Base-by-base conservation (phyloP, 2,888 invertebrate genomes). In the Parapristionchus giblindavisi region DNA sequence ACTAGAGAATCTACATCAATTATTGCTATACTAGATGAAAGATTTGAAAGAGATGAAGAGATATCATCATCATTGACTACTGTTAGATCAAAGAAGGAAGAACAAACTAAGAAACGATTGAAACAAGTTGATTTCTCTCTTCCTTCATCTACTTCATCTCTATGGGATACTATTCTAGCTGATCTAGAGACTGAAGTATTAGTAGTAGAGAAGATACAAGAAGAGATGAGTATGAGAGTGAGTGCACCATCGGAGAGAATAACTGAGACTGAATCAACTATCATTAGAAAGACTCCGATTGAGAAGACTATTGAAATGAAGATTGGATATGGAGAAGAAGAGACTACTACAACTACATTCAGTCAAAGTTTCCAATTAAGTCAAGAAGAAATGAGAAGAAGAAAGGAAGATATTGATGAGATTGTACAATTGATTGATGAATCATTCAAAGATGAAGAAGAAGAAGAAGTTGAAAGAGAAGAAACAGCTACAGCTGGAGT, bases 101-200 rank as follows among this genome's bases (percentile, higher is more conserved):
- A 73, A 27, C 48, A 6, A 8, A 51, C 52, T 17, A 32, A 36
- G 17, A 60, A 73, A 34, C 32, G 32, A 24, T 60, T 32, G 8
- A 43, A 61, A 27, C 36, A 73, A 51, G 61, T 61, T 29, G 61
- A 73, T 36, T 73, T 60, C 60, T 34, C 60, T 36, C 61, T 38
- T 0, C 38, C 70, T 38, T 11, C 32, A 0, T 38, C 65, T 43
- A 77, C 79, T 11, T 77, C 77, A 36, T 77, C 84, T 0, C 82
- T 81, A 77, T 84, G 83, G 83, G 79, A 81, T 21, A 78, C 81
- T 1, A 76, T 85, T 34, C 75, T 84, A 24, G 80, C 78, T 52
- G 85, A 85, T 58, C 65, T 85, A 61, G 85, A 84, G 56, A 79
- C 82, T 11, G 80, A 82, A 24, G 74, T 84, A 0, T 81, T 78